Evolutionary conservation across 2,888 invertebrate species (phyloP).

Genomic region (Apamea monoglypha): DNA sequence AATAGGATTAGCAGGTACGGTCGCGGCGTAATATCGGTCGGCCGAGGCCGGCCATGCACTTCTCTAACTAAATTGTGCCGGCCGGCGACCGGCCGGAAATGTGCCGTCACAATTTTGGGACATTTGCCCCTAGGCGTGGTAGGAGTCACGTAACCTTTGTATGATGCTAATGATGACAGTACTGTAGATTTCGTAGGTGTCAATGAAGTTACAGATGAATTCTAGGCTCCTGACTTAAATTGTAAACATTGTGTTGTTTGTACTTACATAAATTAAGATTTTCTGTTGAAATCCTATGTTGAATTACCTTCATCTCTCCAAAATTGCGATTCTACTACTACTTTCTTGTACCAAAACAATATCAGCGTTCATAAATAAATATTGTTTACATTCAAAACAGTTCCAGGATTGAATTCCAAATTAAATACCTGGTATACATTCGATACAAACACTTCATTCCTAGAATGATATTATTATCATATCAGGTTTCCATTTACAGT

Average conservation of each 20-base stretch:
- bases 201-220: slow-evolving; percentile 1
- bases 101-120: slow-evolving; percentile 73
- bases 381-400: not conserved
- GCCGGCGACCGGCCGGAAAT: slow-evolving; percentile 70
- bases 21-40: slow-evolving; percentile 69
- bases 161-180: slow-evolving; percentile 47
- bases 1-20: slow-evolving; percentile 76
- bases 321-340: not conserved
- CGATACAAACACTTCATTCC: not conserved
- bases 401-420: not conserved
- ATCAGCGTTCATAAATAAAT: not conserved
- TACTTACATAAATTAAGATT: not conserved
- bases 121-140: slow-evolving; percentile 60
- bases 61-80: slow-evolving; percentile 79
- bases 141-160: slow-evolving; percentile 58
- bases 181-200: slow-evolving; percentile 25
- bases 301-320: not conserved
- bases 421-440: too few species aligned
- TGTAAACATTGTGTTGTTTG: not conserved
- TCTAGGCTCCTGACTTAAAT: not conserved
- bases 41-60: slow-evolving; percentile 65
- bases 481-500: slow-evolving; percentile 44
- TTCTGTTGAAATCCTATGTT: not conserved
- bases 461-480: not conserved
- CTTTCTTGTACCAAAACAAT: not conserved